Evolutionary conservation across 2,113 vertebrate genomes (phyloP).

Genomic region (Antechinus stuartii): DNA sequence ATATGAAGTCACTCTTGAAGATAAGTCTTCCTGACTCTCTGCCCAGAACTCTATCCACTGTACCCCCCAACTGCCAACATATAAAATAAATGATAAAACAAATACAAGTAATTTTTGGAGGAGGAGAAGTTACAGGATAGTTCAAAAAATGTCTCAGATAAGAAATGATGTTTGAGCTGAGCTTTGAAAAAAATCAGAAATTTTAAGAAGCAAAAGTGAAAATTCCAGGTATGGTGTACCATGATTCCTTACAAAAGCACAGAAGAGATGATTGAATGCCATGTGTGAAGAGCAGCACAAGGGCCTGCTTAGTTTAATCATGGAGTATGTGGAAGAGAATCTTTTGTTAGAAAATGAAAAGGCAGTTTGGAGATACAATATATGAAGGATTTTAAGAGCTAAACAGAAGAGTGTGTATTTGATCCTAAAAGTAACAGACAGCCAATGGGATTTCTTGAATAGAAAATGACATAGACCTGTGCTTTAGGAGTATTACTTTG

Average conservation of each 20-base stretch:
- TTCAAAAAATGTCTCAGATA: neutral
- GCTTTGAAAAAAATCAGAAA: neutral
- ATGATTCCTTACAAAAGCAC: neutral
- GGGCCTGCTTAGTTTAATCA: neutral
- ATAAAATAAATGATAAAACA: neutral
- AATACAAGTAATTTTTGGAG: neutral
- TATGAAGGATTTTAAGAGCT: neutral
- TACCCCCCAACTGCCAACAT: neutral
- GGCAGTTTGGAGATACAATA: neutral
- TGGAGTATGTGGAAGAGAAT: neutral
- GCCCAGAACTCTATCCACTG: neutral
- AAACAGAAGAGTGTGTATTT: neutral
- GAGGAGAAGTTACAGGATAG: neutral
- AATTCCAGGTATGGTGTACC: neutral
- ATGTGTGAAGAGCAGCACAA: neutral
- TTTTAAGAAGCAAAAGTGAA: neutral
- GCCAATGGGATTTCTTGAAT: neutral
- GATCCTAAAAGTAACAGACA: neutral
- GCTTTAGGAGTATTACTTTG: neutral
- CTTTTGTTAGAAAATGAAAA: neutral
- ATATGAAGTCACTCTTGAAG: neutral
- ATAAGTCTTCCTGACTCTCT: neutral
- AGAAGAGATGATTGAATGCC: neutral
- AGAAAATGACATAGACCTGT: neutral
- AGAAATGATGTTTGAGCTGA: neutral